These are phyloP conservation scores for Acanthornis magna DNA, from an alignment of 2,797 vertebrate species.

Conservation along the genomic window DNA sequence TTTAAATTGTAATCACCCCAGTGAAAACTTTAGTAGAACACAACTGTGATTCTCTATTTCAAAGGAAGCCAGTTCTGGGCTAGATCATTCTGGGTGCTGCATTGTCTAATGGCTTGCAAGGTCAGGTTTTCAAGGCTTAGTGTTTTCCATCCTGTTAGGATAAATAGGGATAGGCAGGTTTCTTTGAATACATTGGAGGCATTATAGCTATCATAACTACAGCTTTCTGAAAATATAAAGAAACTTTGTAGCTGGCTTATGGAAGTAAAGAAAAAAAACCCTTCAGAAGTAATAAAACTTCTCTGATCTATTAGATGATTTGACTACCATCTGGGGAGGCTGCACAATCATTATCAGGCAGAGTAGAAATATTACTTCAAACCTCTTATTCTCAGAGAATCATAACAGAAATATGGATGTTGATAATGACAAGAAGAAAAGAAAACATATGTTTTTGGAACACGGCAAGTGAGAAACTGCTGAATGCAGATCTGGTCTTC, in stretches of 20 bases:
- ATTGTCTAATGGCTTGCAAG: not conserved
- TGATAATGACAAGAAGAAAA: conserved; percentile 41
- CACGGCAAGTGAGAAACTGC: not conserved
- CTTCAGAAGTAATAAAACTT: not conserved
- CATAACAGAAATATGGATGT: conserved; percentile 30
- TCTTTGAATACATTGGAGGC: not conserved
- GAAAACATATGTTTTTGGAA: conserved; percentile 37
- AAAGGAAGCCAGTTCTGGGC: not conserved
- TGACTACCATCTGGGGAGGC: not conserved
- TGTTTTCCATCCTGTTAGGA: not conserved
- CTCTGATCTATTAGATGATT: not conserved
- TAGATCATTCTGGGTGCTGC: not conserved
- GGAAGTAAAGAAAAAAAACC: not conserved
- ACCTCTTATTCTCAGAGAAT: conserved; percentile 2
- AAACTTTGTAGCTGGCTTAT: not conserved
- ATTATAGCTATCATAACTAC: not conserved
- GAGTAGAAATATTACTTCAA: not conserved
- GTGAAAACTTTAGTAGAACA: not conserved
- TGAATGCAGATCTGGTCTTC: conserved; percentile 2
- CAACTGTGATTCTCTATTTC: not conserved
- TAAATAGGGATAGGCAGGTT: not conserved
- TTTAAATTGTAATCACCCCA: conserved; percentile 6
- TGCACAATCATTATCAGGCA: not conserved
- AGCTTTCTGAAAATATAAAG: not conserved
- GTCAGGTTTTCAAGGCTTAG: not conserved